phyloP scores from a whole-genome alignment of 1,140 invertebrate species.

The Atta colombica region DNA sequence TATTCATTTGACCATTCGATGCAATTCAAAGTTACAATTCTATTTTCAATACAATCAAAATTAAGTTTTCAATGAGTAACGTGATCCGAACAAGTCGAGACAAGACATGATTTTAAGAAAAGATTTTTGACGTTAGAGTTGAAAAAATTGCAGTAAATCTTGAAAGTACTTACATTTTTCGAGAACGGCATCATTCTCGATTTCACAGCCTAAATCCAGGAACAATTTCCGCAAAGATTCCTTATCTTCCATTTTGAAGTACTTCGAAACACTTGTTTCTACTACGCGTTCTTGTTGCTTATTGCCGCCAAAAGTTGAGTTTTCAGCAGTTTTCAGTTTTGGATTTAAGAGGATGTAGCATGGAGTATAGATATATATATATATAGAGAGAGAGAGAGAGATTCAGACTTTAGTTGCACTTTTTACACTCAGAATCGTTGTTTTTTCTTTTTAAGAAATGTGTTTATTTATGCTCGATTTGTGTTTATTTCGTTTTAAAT shows the following conservation, averaged over 20 bases:
- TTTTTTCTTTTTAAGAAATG: too few relatives aligned
- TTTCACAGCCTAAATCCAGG: constrained; percentile 72
- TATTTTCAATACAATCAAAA: background rate
- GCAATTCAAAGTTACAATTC: background rate
- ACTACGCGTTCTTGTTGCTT: background rate
- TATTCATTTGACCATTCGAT: background rate
- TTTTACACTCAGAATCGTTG: too few relatives aligned
- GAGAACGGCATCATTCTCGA: constrained; percentile 73
- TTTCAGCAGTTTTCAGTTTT: too few relatives aligned
- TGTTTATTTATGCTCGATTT: too few relatives aligned
- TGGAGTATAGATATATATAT: constrained; percentile 1
- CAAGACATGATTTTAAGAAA: background rate
- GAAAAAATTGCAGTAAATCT: background rate
- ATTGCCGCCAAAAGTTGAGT: constrained; percentile 16
- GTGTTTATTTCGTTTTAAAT: too few relatives aligned
- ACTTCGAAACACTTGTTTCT: too few relatives aligned
- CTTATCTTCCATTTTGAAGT: constrained; percentile 77
- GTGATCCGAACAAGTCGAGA: background rate
- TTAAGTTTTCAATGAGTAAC: background rate
- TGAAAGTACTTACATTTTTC: constrained; percentile 80
- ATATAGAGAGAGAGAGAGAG: background rate
- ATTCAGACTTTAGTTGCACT: too few relatives aligned
- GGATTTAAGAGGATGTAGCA: background rate
- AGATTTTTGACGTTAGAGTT: background rate
- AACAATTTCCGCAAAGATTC: constrained; percentile 78